phyloP scores from a whole-genome alignment of 1,140 invertebrate genomes.

The Papilio glaucus region DNA sequence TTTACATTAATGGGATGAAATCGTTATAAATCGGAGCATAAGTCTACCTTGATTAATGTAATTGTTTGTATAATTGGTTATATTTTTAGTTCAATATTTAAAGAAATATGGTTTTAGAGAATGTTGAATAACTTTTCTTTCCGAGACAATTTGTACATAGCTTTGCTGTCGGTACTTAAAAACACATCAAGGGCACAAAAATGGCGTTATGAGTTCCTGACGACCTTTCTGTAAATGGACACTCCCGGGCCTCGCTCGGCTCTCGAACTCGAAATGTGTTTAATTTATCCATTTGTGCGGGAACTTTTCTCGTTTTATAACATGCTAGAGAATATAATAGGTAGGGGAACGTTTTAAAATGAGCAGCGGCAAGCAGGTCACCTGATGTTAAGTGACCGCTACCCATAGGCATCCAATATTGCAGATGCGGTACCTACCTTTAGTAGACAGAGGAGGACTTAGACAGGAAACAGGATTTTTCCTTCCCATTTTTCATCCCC shows the following conservation, averaged over 20 bases:
- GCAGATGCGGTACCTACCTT: too few species aligned
- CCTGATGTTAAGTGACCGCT: too few species aligned
- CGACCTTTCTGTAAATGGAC: constrained; percentile 25
- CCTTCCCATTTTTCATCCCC: too few species aligned
- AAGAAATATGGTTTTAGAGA: not conserved
- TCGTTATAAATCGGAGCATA: too few species aligned
- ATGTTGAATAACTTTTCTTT: not conserved
- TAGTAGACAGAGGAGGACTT: too few species aligned
- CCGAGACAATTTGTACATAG: not conserved
- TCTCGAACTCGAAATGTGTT: not conserved
- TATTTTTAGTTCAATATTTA: not conserved
- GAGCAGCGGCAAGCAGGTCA: too few species aligned
- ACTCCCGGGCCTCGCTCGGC: not conserved
- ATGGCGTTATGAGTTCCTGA: constrained; percentile 19
- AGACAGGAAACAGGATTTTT: too few species aligned
- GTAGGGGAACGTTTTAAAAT: too few species aligned
- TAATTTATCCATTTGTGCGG: constrained; percentile 6
- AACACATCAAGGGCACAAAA: constrained; percentile 24
- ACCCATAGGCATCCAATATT: too few species aligned
- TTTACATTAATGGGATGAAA: too few species aligned
- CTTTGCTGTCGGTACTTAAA: constrained; percentile 11
- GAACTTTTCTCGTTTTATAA: not conserved
- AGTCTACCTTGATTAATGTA: too few species aligned
- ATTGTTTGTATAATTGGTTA: too few species aligned
- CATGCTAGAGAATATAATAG: not conserved